Percentiles rank a stretch among this genome's conserved stretches.
Evolutionary conservation across 2,888 invertebrate genomes (phyloP).

Genomic region (Drosophila phalerata): DNA sequence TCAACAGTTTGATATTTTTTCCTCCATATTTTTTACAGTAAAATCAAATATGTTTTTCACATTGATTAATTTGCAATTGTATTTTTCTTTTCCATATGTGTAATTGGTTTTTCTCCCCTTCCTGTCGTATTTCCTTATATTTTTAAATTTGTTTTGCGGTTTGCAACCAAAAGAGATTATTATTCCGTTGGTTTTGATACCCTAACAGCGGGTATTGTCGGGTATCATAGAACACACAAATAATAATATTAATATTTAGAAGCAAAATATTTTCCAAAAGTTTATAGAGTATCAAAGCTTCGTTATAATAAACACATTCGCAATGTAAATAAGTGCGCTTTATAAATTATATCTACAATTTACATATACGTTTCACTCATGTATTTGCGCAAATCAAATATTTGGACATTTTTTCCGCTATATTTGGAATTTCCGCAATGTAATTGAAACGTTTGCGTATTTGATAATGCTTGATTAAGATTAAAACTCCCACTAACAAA

Average conservation of each 20-base stretch:
- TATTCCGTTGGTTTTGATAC: background rate
- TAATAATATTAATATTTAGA: background rate
- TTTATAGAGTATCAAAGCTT: background rate
- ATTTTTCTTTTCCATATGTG: constrained; percentile 2
- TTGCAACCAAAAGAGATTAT: background rate
- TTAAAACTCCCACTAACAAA: background rate
- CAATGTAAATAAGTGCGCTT: background rate
- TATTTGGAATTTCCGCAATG: background rate
- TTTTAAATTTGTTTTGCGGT: constrained; percentile 5
- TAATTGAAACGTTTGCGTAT: background rate
- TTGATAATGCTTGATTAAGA: background rate
- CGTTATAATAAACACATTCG: background rate
- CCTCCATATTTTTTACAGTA: background rate
- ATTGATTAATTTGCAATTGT: constrained; percentile 25
- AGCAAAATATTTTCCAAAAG: background rate
- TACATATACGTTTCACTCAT: background rate
- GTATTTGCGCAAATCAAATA: background rate
- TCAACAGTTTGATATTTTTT: constrained; percentile 1
- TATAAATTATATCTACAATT: background rate
- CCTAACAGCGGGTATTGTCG: background rate
- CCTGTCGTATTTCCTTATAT: background rate
- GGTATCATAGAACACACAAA: too few relatives aligned
- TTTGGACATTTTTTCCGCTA: background rate
- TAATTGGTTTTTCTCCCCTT: constrained; percentile 13
- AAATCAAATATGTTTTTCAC: constrained; percentile 28